Percentiles rank a stretch among this genome's conserved stretches.
Evolutionary conservation across 2,113 vertebrate species (phyloP).

Genomic region (Amblyornis subalaris): DNA sequence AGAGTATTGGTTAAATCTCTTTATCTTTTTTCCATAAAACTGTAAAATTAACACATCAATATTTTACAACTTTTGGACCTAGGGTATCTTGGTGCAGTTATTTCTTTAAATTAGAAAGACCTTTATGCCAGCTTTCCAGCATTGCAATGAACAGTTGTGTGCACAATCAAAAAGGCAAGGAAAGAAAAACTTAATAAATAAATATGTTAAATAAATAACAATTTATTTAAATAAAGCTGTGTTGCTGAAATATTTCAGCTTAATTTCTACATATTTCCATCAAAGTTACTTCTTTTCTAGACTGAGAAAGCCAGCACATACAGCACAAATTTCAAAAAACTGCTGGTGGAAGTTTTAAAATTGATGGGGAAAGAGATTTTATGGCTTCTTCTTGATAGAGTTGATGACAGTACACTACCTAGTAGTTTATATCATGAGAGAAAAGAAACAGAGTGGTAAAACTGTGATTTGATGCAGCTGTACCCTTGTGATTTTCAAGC

Average conservation of each 20-base stretch:
- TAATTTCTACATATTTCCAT: background rate
- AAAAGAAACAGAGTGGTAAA: background rate
- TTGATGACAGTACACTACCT: background rate
- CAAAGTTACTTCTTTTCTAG: background rate
- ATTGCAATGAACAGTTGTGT: background rate
- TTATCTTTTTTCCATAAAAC: background rate
- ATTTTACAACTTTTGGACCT: background rate
- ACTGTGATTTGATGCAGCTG: background rate
- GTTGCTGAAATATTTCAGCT: background rate
- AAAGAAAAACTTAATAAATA: background rate
- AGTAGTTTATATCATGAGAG: background rate
- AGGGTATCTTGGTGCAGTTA: background rate
- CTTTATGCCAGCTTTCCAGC: background rate
- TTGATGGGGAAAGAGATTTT: background rate
- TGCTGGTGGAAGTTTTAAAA: background rate
- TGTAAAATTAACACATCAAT: background rate
- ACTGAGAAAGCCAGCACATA: background rate
- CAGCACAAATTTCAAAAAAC: background rate
- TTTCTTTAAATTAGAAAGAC: background rate
- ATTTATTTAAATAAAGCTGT: background rate
- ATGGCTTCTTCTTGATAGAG: background rate
- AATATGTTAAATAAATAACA: too few relatives aligned
- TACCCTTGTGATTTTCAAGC: background rate
- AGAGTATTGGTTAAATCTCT: background rate
- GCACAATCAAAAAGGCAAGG: background rate